phyloP scores from a whole-genome alignment of 2,797 vertebrate species.

The Sphenopsis melanotis region DNA sequence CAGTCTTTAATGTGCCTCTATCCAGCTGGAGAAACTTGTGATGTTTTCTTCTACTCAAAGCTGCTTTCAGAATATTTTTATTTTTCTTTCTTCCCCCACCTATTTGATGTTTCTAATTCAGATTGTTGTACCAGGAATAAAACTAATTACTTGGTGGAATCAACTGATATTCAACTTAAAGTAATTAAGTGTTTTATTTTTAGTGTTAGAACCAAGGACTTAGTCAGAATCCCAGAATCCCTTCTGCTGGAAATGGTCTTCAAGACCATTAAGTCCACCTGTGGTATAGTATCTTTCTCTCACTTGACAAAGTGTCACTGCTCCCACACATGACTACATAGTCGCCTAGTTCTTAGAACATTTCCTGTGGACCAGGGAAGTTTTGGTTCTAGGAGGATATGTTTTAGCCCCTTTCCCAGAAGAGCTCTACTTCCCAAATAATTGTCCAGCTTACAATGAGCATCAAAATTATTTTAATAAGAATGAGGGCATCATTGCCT shows the following conservation, averaged over 20 bases:
- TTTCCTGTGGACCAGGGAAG: neutral
- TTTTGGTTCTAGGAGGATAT: neutral
- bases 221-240: neutral
- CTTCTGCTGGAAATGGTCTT: neutral
- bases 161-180: slow-evolving; percentile 11
- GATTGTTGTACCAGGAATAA: slow-evolving; percentile 32
- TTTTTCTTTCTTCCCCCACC: neutral
- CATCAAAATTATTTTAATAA: neutral
- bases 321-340: no score
- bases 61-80: slow-evolving; percentile 30
- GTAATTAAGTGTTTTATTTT: slow-evolving; percentile 35
- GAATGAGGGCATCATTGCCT: neutral
- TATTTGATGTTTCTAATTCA: slow-evolving; percentile 32
- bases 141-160: slow-evolving; percentile 19
- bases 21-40: neutral
- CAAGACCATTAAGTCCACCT: no score
- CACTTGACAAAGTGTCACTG: neutral
- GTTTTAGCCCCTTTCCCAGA: neutral
- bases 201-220: neutral
- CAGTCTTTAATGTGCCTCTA: neutral
- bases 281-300: neutral
- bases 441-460: neutral
- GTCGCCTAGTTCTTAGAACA: neutral
- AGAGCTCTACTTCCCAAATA: neutral
- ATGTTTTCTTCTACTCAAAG: neutral